A percentile compares a stretch with the other conserved stretches of the same genome.
phyloP scores from a whole-genome alignment of 2,797 vertebrate genomes.

The Perodicticus potto region DNA sequence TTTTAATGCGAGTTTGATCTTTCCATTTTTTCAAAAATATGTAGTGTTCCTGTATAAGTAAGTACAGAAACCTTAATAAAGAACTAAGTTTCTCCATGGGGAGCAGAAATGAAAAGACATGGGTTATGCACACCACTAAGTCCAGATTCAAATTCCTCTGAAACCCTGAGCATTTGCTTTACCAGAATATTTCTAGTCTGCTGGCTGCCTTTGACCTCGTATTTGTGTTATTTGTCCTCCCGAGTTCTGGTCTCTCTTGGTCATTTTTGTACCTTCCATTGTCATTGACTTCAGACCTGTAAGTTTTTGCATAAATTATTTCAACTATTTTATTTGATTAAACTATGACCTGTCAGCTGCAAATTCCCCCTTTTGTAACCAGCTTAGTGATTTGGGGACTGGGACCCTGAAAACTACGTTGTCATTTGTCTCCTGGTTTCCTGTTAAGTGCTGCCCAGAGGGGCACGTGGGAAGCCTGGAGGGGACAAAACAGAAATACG shows the following conservation, averaged over 20 bases:
- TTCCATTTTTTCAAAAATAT: constrained; percentile 2
- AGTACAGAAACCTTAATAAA: neutral
- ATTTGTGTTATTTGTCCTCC: neutral
- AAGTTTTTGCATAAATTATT: neutral
- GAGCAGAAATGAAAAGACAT: neutral
- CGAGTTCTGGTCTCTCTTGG: neutral
- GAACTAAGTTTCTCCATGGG: neutral
- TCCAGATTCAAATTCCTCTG: neutral
- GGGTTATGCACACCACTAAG: neutral
- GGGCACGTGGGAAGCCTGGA: neutral
- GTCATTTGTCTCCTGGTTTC: neutral
- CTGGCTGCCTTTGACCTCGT: neutral
- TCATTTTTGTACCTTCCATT: neutral
- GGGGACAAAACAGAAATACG: neutral
- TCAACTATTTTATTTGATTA: neutral
- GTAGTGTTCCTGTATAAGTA: neutral
- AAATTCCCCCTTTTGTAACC: neutral
- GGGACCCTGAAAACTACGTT: neutral
- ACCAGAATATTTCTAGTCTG: neutral
- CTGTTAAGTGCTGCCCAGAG: neutral
- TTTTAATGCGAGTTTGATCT: neutral
- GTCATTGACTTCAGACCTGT: neutral
- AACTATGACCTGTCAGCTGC: neutral
- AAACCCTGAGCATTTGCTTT: neutral
- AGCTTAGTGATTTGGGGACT: neutral